Conservation (phyloP, 2,113 vertebrate species). For the Marcusenius ussheri region DNA sequence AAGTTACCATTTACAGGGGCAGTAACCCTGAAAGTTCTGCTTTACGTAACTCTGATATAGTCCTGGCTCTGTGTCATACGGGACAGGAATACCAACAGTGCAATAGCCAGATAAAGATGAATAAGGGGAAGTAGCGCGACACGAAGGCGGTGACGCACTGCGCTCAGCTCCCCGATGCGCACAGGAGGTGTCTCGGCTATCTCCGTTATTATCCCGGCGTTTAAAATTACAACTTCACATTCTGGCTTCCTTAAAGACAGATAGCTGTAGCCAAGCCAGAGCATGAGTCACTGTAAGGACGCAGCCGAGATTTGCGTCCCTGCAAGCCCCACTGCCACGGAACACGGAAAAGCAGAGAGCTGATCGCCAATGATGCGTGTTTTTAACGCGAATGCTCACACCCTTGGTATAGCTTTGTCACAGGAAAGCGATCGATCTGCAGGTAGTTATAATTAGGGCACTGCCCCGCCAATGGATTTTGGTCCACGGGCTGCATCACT, state of each 20-base stretch:
- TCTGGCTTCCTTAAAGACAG: not conserved
- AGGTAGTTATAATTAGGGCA: not conserved
- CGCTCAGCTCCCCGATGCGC: not conserved
- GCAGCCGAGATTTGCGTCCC: not conserved
- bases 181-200: not conserved
- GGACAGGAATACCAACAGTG: not conserved
- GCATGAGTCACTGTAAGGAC: not conserved
- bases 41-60: not conserved
- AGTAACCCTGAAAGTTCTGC: not conserved
- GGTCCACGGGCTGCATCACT: not conserved
- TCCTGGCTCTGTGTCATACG: not conserved
- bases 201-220: not conserved
- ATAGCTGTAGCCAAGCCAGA: not conserved
- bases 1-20: not conserved
- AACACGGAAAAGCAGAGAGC: not conserved
- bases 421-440: not conserved
- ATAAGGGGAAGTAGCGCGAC: not conserved
- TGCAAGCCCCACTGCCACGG: not conserved
- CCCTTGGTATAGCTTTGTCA: not conserved
- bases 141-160: not conserved
- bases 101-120: not conserved
- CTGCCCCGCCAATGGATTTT: not conserved
- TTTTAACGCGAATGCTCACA: not conserved
- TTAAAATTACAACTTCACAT: conserved; percentile 3
- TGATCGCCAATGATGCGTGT: not conserved